Conservation (phyloP, 2,888 invertebrate species). For the Philopedon plagiatum region DNA sequence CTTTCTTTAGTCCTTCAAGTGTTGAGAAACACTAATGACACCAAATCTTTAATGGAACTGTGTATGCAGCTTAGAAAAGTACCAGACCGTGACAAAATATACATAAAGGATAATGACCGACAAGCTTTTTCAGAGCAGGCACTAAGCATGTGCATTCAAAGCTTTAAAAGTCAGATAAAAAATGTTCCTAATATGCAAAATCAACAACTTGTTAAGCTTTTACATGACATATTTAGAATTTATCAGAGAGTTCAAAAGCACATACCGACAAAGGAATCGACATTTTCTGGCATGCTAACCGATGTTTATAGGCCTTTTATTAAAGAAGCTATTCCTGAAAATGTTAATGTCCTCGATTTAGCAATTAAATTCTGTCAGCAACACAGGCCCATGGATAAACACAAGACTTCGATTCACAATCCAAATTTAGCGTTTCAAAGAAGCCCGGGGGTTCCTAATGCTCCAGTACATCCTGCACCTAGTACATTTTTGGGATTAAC, state of each 20-base stretch:
- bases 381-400: conserved; percentile 73
- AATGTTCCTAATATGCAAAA: conserved; percentile 64
- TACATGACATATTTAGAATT: conserved; percentile 76
- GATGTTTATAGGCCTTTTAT: conserved; percentile 80
- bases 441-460: conserved; percentile 54
- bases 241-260: conserved; percentile 77
- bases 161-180: conserved; percentile 76
- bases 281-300: conserved; percentile 76
- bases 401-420: conserved; percentile 30
- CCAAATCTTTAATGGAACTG: conserved; percentile 83
- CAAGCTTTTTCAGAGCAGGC: conserved; percentile 86
- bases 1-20: conserved; percentile 87
- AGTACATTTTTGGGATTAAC: conserved; percentile 32
- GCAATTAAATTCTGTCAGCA: conserved; percentile 81
- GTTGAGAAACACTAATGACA: conserved; percentile 84
- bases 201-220: conserved; percentile 67
- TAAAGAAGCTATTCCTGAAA: conserved; percentile 74
- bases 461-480: conserved; percentile 51
- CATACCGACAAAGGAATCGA: conserved; percentile 72
- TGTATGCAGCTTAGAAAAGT: conserved; percentile 83
- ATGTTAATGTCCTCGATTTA: conserved; percentile 75
- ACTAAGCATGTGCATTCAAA: conserved; percentile 80
- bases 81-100: conserved; percentile 91
- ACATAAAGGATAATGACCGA: conserved; percentile 88
- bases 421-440: conserved; percentile 38